phyloP scores from a whole-genome alignment of 2,797 vertebrate genomes.

The Spinibarbus caldwelli region DNA sequence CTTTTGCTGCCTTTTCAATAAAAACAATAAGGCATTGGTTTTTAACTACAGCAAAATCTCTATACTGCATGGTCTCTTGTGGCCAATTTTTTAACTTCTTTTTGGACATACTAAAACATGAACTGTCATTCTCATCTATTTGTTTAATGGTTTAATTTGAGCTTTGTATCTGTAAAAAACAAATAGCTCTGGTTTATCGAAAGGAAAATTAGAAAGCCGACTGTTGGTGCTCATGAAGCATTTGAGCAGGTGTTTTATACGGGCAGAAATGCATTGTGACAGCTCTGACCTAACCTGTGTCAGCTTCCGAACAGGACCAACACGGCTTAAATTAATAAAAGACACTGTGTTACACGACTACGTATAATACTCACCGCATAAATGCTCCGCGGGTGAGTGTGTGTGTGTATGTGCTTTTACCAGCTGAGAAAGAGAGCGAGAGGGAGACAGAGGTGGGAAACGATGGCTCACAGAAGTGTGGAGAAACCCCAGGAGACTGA shows the following conservation, averaged over 20 bases:
- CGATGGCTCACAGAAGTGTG: constrained; percentile 62
- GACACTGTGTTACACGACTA: constrained; percentile 46
- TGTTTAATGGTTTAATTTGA: not conserved
- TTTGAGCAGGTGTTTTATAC: constrained; percentile 59
- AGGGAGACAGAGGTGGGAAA: constrained; percentile 54
- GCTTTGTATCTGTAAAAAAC: not conserved
- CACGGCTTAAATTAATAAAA: constrained; percentile 62
- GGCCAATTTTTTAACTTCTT: not conserved
- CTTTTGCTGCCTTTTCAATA: not conserved
- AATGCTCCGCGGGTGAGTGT: constrained; percentile 31
- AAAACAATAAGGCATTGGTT: not conserved
- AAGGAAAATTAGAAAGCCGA: not conserved
- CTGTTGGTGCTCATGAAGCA: constrained; percentile 23
- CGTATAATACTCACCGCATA: constrained; percentile 49
- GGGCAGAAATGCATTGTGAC: constrained; percentile 56
- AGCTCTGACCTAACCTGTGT: constrained; percentile 59
- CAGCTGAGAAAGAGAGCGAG: constrained; percentile 44
- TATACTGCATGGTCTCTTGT: not conserved
- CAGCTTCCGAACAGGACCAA: constrained; percentile 48
- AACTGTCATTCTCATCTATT: not conserved
- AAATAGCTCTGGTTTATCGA: not conserved
- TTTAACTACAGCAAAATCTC: too few relatives aligned
- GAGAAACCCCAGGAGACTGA: constrained; percentile 62
- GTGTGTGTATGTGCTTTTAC: constrained; percentile 42
- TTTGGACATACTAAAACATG: not conserved